Conservation (phyloP, 1,140 invertebrate species). For the Rhopalosiphum padi region DNA sequence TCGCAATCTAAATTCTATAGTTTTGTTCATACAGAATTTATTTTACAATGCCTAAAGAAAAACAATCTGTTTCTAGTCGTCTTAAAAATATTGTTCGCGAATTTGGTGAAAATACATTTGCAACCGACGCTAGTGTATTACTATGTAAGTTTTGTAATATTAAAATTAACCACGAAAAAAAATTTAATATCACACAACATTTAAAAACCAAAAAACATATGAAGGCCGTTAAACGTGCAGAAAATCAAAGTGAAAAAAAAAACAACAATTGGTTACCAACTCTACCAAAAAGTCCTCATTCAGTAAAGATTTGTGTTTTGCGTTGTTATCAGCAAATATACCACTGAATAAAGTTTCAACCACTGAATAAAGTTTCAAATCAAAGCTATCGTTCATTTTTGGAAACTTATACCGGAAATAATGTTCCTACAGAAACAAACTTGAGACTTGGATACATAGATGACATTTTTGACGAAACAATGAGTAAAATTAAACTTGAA, state of each 20-base stretch:
- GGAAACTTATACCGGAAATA: neutral
- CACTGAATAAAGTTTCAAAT: conserved; percentile 32
- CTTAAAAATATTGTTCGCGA: neutral
- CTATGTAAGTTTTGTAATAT: conserved; percentile 26
- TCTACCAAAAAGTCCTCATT: conserved; percentile 14
- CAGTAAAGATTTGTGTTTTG: conserved; percentile 9
- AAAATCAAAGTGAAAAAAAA: neutral
- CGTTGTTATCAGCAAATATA: conserved; percentile 14
- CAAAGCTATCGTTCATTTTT: neutral
- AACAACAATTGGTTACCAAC: conserved; percentile 21
- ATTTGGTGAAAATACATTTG: conserved; percentile 29
- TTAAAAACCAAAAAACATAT: conserved; percentile 17
- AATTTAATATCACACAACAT: conserved; percentile 17
- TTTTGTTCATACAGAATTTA: neutral
- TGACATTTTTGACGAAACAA: conserved; percentile 22
- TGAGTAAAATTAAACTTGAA: conserved; percentile 30
- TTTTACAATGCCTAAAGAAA: conserved; percentile 28
- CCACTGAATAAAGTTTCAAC: conserved; percentile 23
- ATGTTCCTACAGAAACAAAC: conserved; percentile 11
- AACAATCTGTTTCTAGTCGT: conserved; percentile 16
- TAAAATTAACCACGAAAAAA: conserved; percentile 30
- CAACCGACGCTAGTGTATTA: neutral
- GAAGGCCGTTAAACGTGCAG: conserved; percentile 10
- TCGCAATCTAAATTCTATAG: neutral
- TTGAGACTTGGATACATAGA: conserved; percentile 30